These are phyloP conservation scores for Mizuhopecten yessoensis DNA, from an alignment of 1,140 invertebrate genomes.

Conservation along the genomic window DNA sequence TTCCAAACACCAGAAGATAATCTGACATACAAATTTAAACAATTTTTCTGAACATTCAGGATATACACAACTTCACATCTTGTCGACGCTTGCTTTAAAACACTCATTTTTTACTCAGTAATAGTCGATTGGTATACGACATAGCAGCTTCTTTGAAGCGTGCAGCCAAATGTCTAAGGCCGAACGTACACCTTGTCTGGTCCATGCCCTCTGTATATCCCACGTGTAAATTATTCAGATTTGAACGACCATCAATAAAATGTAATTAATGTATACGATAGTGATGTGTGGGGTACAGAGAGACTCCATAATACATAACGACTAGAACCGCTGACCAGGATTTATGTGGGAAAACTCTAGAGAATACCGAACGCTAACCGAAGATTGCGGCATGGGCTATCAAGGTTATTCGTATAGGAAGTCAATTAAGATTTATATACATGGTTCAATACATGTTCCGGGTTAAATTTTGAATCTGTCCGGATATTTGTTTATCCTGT, in stretches of 20 bases:
- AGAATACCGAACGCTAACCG: not conserved
- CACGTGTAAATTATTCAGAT: slow-evolving; percentile 32
- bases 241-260: slow-evolving; percentile 6
- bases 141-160: not conserved
- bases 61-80: not conserved
- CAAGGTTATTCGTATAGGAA: not conserved
- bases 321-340: not conserved
- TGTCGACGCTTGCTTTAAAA: not conserved
- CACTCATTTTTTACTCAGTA: not conserved
- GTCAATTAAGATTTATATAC: slow-evolving; percentile 6
- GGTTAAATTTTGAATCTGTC: not conserved
- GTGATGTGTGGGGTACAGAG: not conserved
- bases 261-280: slow-evolving; percentile 4
- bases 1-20: not conserved
- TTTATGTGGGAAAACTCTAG: slow-evolving; percentile 1
- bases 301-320: not conserved
- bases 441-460: not conserved
- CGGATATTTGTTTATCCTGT: not conserved
- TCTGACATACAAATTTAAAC: not conserved
- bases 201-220: not conserved
- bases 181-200: not conserved
- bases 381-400: not conserved
- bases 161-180: not conserved
- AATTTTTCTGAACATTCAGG: not conserved
- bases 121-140: not conserved